phyloP scores from a whole-genome alignment of 2,113 vertebrate species.

The Passer montanus region DNA sequence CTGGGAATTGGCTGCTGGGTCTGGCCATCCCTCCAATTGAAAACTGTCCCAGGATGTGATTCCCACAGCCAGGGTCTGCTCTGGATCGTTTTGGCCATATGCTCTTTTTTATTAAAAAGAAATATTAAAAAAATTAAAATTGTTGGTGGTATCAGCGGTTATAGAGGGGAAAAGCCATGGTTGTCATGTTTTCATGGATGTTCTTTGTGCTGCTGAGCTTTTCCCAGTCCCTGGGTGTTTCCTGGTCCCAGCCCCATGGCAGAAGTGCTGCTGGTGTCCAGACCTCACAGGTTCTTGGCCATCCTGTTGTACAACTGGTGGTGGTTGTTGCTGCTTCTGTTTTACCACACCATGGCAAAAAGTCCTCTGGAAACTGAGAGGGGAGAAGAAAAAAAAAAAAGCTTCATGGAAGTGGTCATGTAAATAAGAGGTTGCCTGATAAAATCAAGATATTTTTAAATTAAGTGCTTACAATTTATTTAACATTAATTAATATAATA shows the following conservation, averaged over 20 bases:
- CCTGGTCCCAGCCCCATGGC: background rate
- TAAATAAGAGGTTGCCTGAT: background rate
- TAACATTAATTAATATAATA: no score
- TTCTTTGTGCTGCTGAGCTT: background rate
- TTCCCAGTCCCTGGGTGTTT: background rate
- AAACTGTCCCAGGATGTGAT: background rate
- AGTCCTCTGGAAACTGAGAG: background rate
- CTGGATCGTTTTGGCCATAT: background rate
- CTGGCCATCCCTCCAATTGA: background rate
- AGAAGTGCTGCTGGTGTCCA: background rate
- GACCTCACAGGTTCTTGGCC: fast-evolving
- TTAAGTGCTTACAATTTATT: no score
- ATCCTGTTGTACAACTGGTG: fast-evolving
- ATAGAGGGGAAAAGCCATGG: fast-evolving
- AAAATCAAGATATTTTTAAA: background rate
- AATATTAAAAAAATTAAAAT: background rate
- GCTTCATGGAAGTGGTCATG: background rate
- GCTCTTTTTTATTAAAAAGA: background rate
- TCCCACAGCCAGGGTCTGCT: background rate
- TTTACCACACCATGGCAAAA: background rate
- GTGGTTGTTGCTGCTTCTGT: background rate
- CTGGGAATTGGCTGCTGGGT: background rate
- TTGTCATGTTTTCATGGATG: background rate
- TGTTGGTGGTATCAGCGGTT: background rate
- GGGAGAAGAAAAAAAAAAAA: fast-evolving